A percentile compares a stretch with the other conserved stretches of the same genome.
These are phyloP conservation scores for Callinectes sapidus DNA, from an alignment of 2,888 invertebrate genomes.

Conservation along the genomic window DNA sequence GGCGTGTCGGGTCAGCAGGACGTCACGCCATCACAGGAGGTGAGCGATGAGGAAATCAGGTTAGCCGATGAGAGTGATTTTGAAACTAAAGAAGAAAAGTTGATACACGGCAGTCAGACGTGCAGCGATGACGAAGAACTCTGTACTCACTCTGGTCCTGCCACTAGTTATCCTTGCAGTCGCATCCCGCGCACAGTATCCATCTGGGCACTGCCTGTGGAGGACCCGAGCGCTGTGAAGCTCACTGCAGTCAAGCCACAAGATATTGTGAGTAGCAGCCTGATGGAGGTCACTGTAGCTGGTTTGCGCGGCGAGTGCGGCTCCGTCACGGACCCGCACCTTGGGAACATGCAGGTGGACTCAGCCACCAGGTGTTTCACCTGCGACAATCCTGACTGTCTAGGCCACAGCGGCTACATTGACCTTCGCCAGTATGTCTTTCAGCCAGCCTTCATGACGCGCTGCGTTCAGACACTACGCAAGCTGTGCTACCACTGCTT, in stretches of 20 bases:
- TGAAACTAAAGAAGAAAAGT: neutral
- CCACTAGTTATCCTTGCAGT: neutral
- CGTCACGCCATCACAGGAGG: neutral
- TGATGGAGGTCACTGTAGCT: neutral
- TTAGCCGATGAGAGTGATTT: neutral
- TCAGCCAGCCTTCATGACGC: neutral
- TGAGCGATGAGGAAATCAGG: neutral
- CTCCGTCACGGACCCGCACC: constrained; percentile 46
- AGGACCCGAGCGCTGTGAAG: neutral
- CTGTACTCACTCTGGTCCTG: neutral
- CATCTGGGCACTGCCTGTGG: neutral
- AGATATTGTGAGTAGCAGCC: neutral
- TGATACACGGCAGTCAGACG: neutral
- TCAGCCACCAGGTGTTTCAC: neutral
- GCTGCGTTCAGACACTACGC: neutral
- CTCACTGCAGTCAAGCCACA: neutral
- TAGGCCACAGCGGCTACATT: constrained; percentile 33
- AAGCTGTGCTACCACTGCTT: constrained; percentile 33
- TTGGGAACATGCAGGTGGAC: neutral
- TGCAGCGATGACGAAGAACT: neutral
- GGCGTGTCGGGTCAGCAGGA: neutral
- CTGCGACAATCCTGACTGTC: neutral
- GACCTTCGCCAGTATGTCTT: constrained; percentile 43
- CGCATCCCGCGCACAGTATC: neutral
- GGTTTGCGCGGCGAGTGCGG: neutral